Evolutionary conservation across 2,113 vertebrate species (phyloP), one percentile per base, ranked within the genome.

Genomic region (Tyrannus savana): DNA sequence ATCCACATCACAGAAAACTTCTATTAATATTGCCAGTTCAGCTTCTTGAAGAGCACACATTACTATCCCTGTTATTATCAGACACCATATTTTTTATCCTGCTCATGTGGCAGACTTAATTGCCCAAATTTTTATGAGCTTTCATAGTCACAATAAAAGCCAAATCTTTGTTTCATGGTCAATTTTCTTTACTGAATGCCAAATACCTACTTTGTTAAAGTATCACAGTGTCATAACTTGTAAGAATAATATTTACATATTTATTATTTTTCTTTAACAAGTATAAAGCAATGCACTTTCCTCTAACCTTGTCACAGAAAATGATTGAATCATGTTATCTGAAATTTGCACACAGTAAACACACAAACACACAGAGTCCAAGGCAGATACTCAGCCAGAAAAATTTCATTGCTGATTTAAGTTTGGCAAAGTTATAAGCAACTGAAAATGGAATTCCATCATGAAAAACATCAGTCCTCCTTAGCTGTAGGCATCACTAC

Each of bases 201-300:
- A 93, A 73, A 59, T 30, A 83, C 31, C 44, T 55, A n/a, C n/a
- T 58, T 71, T 72, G n/a, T n/a, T 82, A 37, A 87, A 62, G 31
- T 68, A 96, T 80, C 49, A 67, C 73, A 85, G 28, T 66, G 37
- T 8, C 41, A 60, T 64, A 82, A 68, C 41, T 76, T 88, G 49
- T 75, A 93, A 90, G n/a, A 67, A 62, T 92, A 90, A 90, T 85
- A 87, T 62, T 72, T 94, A 79, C 31, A 49, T 68, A 81, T 72
- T 94, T 82, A 75, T 87, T 90, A 63, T 76, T 93, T 92, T 85
- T 63, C 42, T 87, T 87, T 85, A 86, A 88, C 49, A 90, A 82
- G 66, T 58, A 90, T 55, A 55, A n/a, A 91, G 31, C 14, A 66
- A 68, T 37, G 31, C 31, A 84, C 22, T 88, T 85, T 53, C 31